A percentile compares a stretch with the other conserved stretches of the same genome.
These are phyloP conservation scores for Cichlasoma orientale DNA, from an alignment of 2,797 vertebrate species.

Conservation along the genomic window DNA sequence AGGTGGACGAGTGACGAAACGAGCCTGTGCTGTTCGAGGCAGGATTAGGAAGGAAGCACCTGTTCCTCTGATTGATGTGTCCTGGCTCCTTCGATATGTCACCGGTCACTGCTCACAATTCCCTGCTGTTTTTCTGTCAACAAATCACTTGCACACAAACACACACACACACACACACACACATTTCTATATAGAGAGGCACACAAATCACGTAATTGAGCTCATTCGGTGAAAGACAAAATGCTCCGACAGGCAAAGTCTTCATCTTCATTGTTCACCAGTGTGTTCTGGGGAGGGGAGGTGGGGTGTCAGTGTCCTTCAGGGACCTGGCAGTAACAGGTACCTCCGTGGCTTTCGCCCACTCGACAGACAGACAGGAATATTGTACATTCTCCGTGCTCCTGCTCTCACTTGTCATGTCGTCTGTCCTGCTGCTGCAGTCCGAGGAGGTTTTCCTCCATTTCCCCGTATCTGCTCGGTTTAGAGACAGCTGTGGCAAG, in stretches of 20 bases:
- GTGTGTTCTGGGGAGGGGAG: conserved; percentile 1
- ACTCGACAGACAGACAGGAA: conserved; percentile 41
- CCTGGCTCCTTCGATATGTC: conserved; percentile 48
- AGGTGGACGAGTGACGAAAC: conserved; percentile 48
- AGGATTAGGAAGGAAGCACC: conserved; percentile 57
- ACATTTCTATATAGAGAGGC: not conserved
- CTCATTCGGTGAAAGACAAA: conserved; percentile 25
- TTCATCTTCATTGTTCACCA: not conserved
- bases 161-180: not conserved
- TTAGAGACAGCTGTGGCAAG: conserved; percentile 33
- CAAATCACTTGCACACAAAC: not conserved
- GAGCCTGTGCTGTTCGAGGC: conserved; percentile 24
- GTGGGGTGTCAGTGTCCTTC: conserved; percentile 29
- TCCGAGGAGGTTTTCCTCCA: conserved; percentile 44
- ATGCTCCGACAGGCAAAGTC: conserved; percentile 26
- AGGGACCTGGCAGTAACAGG: conserved; percentile 44
- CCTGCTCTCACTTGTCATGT: conserved; percentile 63
- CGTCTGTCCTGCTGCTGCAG: conserved; percentile 41
- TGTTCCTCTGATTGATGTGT: conserved; percentile 66
- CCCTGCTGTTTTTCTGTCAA: conserved; percentile 40
- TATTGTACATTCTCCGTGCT: conserved; percentile 42
- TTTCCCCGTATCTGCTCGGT: conserved; percentile 43
- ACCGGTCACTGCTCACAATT: conserved; percentile 29
- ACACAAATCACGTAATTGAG: conserved; percentile 4
- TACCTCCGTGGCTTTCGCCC: conserved; percentile 25